These are phyloP conservation scores for Rhopalosiphum nymphaeae DNA, from an alignment of 2,888 invertebrate genomes.

Conservation along the genomic window DNA sequence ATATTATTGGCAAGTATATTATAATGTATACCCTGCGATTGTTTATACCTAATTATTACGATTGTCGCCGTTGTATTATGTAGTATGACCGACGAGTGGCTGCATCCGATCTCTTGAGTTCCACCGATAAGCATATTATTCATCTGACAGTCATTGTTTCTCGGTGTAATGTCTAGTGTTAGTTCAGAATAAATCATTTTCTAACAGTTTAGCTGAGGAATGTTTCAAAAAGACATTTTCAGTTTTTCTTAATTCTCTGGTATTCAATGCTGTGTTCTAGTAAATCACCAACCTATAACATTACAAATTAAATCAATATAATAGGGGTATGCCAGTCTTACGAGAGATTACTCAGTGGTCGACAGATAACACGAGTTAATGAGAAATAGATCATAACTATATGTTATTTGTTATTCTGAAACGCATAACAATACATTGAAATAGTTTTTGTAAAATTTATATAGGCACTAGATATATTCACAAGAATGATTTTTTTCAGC, in stretches of 20 bases:
- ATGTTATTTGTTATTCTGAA: not conserved
- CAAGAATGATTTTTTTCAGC: not conserved
- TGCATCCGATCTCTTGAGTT: not conserved
- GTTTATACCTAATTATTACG: not conserved
- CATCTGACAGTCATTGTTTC: not conserved
- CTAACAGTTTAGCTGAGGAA: not conserved
- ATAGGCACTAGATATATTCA: not conserved
- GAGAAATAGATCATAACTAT: not conserved
- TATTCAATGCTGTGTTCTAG: not conserved
- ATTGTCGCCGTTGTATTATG: not conserved
- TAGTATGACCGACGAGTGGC: not conserved
- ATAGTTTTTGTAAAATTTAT: not conserved
- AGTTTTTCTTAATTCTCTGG: not conserved
- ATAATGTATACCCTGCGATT: not conserved
- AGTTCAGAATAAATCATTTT: not conserved
- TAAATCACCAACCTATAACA: not conserved
- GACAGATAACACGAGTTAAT: not conserved
- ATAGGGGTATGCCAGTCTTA: not conserved
- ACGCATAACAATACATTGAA: not conserved
- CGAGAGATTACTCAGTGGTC: not conserved
- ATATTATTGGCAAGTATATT: constrained; percentile 15
- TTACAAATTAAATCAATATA: not conserved
- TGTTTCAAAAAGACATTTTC: not conserved
- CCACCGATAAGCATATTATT: not conserved
- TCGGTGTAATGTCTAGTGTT: not conserved